A percentile compares a stretch with the other conserved stretches of the same genome.
Conservation (phyloP, 1,140 invertebrate species). For the Kradibia gibbosae region DNA sequence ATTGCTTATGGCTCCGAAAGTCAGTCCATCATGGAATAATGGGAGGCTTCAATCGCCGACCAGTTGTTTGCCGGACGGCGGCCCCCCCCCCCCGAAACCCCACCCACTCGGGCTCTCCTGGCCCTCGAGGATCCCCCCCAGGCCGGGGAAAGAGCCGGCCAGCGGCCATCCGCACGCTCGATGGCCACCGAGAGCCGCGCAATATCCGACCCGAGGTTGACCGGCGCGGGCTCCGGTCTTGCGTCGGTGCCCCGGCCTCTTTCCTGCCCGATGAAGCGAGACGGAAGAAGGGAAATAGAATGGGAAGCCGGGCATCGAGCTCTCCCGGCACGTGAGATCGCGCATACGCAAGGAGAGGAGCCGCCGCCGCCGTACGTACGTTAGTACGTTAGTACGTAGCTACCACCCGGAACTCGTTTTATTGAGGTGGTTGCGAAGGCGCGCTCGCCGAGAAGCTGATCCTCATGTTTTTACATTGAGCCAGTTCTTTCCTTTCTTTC, state of each 20-base stretch:
- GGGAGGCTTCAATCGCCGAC: conserved; percentile 69
- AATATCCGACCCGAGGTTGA: conserved; percentile 1
- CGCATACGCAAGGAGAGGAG: conserved; percentile 47
- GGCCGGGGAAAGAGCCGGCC: too few relatives aligned
- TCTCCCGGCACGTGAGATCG: conserved; percentile 52
- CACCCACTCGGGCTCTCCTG: too few relatives aligned
- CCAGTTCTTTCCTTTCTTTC: conserved; percentile 72
- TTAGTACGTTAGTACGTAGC: conserved; percentile 8
- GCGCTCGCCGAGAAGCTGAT: conserved; percentile 57
- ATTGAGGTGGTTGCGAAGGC: conserved; percentile 63
- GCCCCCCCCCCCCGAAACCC: too few relatives aligned
- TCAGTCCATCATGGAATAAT: conserved; percentile 41
- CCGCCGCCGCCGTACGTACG: too few relatives aligned
- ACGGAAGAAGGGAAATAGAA: neutral
- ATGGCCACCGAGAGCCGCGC: too few relatives aligned
- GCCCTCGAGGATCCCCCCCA: too few relatives aligned
- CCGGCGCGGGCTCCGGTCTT: too few relatives aligned
- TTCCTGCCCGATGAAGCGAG: neutral
- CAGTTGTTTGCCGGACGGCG: too few relatives aligned
- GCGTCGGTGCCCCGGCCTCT: neutral
- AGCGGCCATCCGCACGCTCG: too few relatives aligned
- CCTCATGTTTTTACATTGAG: conserved; percentile 74
- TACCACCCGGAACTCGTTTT: conserved; percentile 61
- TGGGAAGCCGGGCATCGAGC: conserved; percentile 32
- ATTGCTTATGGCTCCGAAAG: conserved; percentile 59